Conservation (phyloP, 2,888 invertebrate species). For the Melinaea marsaeus region DNA sequence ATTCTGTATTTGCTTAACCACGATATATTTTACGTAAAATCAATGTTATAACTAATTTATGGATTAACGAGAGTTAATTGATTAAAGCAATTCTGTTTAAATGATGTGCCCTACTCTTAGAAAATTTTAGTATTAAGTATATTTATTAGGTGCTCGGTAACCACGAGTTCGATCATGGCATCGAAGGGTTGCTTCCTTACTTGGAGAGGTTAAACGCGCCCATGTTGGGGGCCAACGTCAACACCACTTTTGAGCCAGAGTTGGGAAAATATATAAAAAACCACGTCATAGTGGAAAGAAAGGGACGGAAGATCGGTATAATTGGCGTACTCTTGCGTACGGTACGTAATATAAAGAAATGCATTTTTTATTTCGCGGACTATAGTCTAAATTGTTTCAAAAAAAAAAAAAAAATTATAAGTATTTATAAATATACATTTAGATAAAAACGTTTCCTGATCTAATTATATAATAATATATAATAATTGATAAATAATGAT, state of each 20-base stretch:
- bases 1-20: too few species aligned
- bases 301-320: slow-evolving; percentile 84
- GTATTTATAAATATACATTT: too few species aligned
- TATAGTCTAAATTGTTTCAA: not conserved
- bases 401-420: too few species aligned
- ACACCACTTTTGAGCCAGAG: slow-evolving; percentile 81
- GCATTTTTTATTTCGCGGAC: not conserved
- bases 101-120: not conserved
- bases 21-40: not conserved
- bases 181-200: slow-evolving; percentile 85
- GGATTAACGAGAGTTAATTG: too few species aligned
- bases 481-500: too few species aligned
- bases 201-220: slow-evolving; percentile 80
- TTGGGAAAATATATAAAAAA: slow-evolving; percentile 80
- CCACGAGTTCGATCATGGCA: slow-evolving; percentile 90
- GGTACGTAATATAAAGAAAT: slow-evolving; percentile 38
- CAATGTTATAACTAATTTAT: not conserved
- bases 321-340: slow-evolving; percentile 83
- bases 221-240: slow-evolving; percentile 86
- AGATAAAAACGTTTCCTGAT: too few species aligned
- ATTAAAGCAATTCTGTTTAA: not conserved
- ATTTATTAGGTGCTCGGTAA: slow-evolving; percentile 85
- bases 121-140: not conserved
- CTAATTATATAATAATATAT: too few species aligned
- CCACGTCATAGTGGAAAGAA: slow-evolving; percentile 80